phyloP scores from a whole-genome alignment of 64 coral and sea anemone genomes.

The Dendronephthya gigantea region DNA sequence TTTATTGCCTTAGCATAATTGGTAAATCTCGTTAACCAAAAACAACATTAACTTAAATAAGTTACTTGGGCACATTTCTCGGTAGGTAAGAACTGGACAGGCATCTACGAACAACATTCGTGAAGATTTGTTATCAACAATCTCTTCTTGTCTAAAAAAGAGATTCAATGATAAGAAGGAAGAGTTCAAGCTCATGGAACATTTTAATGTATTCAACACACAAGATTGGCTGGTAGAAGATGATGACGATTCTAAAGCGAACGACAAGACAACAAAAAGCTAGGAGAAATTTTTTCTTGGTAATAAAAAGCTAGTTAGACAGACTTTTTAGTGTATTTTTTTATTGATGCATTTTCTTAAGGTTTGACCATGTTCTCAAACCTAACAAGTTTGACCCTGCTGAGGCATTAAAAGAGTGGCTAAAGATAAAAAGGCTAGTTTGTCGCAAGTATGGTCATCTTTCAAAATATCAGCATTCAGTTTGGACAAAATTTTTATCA shows the following conservation, averaged over 20 bases:
- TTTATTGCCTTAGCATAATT: too few relatives aligned
- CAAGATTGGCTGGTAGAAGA: constrained; percentile 43
- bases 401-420: constrained; percentile 37
- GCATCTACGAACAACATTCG: too few relatives aligned
- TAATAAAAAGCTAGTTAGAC: too few relatives aligned
- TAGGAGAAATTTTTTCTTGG: constrained; percentile 40
- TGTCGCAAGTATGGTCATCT: constrained; percentile 37
- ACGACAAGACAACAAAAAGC: constrained; percentile 41
- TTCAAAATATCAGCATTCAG: constrained; percentile 43
- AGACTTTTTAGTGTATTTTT: too few relatives aligned
- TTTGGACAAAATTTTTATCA: constrained; percentile 42
- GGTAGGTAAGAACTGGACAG: too few relatives aligned
- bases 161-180: constrained; percentile 36
- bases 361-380: constrained; percentile 44
- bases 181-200: constrained; percentile 40
- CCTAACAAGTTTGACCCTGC: constrained; percentile 34
- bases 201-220: constrained; percentile 41
- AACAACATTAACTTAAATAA: too few relatives aligned
- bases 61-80: too few relatives aligned
- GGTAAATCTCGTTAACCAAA: too few relatives aligned
- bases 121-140: too few relatives aligned
- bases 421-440: constrained; percentile 42
- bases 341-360: constrained; percentile 31
- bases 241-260: constrained; percentile 38
- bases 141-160: constrained; percentile 34